Conservation (phyloP, 2,888 invertebrate species). For the Agrilus mali region DNA sequence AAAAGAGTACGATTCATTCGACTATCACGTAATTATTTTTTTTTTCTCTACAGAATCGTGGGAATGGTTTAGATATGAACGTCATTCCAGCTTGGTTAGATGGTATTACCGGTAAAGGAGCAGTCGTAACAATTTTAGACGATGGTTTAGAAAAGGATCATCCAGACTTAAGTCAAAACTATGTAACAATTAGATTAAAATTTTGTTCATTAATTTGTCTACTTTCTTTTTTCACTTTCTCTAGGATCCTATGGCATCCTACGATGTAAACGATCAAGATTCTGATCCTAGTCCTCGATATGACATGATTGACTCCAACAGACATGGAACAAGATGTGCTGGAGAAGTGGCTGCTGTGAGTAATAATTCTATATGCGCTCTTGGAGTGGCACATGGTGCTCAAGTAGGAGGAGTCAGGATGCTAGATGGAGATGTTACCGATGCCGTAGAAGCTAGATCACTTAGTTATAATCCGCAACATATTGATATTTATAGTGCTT, state of each 20-base stretch:
- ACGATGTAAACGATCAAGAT: conserved; percentile 94
- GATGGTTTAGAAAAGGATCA: conserved; percentile 94
- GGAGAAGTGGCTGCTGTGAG: conserved; percentile 96
- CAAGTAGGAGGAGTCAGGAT: conserved; percentile 88
- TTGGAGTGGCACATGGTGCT: conserved; percentile 92
- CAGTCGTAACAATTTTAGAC: conserved; percentile 93
- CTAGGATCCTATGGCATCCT: conserved; percentile 89
- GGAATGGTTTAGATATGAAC: conserved; percentile 90
- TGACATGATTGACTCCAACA: conserved; percentile 92
- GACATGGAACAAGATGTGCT: conserved; percentile 90
- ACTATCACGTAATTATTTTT: not conserved
- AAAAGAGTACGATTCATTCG: not conserved
- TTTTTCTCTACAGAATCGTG: conserved; percentile 59
- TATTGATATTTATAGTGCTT: conserved; percentile 96
- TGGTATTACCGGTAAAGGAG: conserved; percentile 86
- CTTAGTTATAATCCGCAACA: conserved; percentile 90
- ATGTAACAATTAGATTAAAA: conserved; percentile 42
- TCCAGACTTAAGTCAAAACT: conserved; percentile 83
- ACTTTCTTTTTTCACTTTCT: not conserved
- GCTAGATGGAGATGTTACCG: conserved; percentile 97
- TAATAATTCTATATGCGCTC: conserved; percentile 91
- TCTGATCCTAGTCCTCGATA: conserved; percentile 95
- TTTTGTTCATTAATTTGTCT: not conserved
- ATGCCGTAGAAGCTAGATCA: conserved; percentile 94
- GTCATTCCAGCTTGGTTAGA: conserved; percentile 91